Conservation (phyloP, 2,888 invertebrate genomes). For the Lacanobia oleracea region DNA sequence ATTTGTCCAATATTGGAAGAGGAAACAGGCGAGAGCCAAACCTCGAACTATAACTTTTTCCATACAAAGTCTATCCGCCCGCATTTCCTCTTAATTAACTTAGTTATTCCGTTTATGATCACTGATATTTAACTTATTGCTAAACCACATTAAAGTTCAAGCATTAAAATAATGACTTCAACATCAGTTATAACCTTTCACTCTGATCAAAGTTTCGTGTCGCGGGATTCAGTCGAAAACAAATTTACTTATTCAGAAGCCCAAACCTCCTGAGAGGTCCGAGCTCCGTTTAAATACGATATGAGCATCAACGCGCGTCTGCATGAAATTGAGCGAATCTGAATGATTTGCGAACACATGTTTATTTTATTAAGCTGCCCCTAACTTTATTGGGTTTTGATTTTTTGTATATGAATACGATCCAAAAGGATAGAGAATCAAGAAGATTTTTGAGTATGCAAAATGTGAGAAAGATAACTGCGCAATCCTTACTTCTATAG, state of each 20-base stretch:
- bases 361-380: slow-evolving; percentile 43
- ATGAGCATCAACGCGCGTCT: slow-evolving; percentile 62
- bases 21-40: too few species aligned
- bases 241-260: slow-evolving; percentile 64
- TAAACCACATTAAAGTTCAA: not conserved
- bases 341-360: slow-evolving; percentile 59
- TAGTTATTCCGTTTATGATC: too few species aligned
- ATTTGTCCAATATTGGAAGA: too few species aligned
- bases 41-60: too few species aligned
- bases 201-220: slow-evolving; percentile 56
- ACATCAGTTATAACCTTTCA: slow-evolving; percentile 44
- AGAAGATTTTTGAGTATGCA: too few species aligned
- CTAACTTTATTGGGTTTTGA: slow-evolving; percentile 14
- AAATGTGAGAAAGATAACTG: too few species aligned
- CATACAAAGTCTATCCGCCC: too few species aligned
- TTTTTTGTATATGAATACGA: slow-evolving; percentile 3
- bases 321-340: slow-evolving; percentile 64
- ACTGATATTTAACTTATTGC: not conserved
- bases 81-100: too few species aligned
- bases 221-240: slow-evolving; percentile 56
- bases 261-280: slow-evolving; percentile 47
- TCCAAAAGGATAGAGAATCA: too few species aligned
- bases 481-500: too few species aligned
- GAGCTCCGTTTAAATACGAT: slow-evolving; percentile 63
- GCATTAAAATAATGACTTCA: slow-evolving; percentile 40